Base-by-base conservation (phyloP, 2,113 vertebrate species). In the Amphilophus citrinellus region DNA sequence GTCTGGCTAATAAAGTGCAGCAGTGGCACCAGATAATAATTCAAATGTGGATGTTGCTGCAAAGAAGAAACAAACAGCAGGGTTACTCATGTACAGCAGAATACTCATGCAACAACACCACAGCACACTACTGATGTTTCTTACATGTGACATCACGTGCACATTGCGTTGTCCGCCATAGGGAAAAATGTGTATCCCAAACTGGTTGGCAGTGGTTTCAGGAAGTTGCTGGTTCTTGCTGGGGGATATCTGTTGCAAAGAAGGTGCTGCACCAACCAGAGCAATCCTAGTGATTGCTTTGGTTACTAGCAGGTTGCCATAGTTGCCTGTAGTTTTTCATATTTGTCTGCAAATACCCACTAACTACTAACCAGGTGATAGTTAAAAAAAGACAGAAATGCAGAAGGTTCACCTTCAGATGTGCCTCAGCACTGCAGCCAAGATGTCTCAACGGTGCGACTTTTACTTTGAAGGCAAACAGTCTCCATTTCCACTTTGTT, bases 161-260 rank as follows among this genome's bases (percentile, higher is more conserved):
- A 0, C 58, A 15, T 24, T 42, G 37, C 1, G 9, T 39, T 39
- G 37, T 37, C 37, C 37, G 3, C 37, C 35, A 37, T 7, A 32
- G 18, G 27, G 60, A 61, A 61, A 32, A 15, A 30, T 30, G 37
- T 39, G 37, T 39, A 39, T 39, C 37, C 37, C 37, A 8, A 10
- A 10, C 9, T 39, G 24, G 27, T 30, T 17, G 59, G 24, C 11
- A 24, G 59, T 0, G 13, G 14, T 60, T 60, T 10, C 27, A 0
- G 7, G 0, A 15, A 13, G 24, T 6, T 60, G 58, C 32, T 35
- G 32, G 32, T 6, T 35, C 35, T 35, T 35, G 6, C 1, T 35
- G 35, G 35, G 35, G 6, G 35, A 17, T 30, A 61, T 60, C 2
- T 1, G 27, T 30, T 30, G 15, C 59, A 30, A 32, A 61, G 60